Evolutionary conservation across 2,797 vertebrate species (phyloP).

Genomic region (Argya squamiceps): DNA sequence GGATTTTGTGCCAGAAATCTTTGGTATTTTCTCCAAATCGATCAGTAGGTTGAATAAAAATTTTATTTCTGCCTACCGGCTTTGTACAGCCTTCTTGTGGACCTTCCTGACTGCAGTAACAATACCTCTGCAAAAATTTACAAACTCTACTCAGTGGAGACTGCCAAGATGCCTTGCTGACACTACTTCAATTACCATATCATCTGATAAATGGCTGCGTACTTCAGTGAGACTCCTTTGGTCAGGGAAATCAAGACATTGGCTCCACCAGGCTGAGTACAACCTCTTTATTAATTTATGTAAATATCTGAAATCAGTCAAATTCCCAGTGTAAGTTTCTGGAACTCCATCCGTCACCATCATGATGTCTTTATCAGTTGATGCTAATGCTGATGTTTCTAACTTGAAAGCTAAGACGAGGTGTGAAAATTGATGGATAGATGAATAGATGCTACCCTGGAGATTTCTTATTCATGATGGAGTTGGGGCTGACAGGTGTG

Average conservation of each 20-base stretch:
- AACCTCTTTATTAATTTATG: conserved; percentile 19
- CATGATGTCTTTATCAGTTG: conserved; percentile 55
- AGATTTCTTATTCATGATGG: conserved; percentile 20
- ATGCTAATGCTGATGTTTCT: conserved; percentile 45
- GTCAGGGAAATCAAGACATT: neutral
- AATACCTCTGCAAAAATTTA: neutral
- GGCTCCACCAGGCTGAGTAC: neutral
- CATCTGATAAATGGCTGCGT: conserved; percentile 9
- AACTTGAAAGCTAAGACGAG: conserved; percentile 44
- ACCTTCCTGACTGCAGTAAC: neutral
- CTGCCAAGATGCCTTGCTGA: conserved; percentile 6
- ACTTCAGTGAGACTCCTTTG: neutral
- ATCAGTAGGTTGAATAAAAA: neutral
- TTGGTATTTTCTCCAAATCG: neutral
- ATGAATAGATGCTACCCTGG: conserved; percentile 8
- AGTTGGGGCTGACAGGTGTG: neutral
- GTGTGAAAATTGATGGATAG: conserved; percentile 45
- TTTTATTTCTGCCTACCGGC: neutral
- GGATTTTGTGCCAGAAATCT: neutral
- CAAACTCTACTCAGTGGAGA: neutral
- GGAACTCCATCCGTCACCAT: conserved; percentile 35
- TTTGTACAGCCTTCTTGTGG: neutral
- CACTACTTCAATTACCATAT: conserved; percentile 9
- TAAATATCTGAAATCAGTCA: conserved; percentile 45
- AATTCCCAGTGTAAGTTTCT: conserved; percentile 11